Evolutionary conservation across 2,113 vertebrate species (phyloP), one percentile per base, ranked within the genome.

Genomic region (Megaleporinus macrocephalus): DNA sequence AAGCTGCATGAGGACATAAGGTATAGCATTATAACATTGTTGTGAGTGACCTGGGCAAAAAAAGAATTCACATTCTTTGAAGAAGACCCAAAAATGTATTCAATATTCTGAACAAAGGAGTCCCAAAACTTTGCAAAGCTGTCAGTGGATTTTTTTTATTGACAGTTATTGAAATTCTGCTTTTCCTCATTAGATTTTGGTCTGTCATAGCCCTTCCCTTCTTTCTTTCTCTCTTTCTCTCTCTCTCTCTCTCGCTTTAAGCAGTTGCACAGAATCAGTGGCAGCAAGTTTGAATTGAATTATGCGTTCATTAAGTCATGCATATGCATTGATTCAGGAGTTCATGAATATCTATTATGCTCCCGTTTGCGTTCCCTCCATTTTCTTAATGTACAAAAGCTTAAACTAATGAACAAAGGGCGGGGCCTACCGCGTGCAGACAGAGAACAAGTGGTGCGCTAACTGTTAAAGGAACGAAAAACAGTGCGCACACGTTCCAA

Each of bases 291-390:
- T 57, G 83, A 78, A 80, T 36, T 74, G 83, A 83, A 87, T 87
- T 83, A 85, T 78, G 70, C 84, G 85, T 87, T 76, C 81, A 76
- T 79, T 73, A 71, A 59, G 66, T 87, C 83, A 87, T 87, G 83
- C 86, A 85, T 87, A 85, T 85, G 83, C 86, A 87, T 81, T 69
- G 53, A 12, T 75, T 81, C 78, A 24, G 78, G 83, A 85, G 69
- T 85, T 87, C 86, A 87, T 85, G 86, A 87, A 87, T 87, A 87
- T 83, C 86, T 87, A 81, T 83, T 83, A 79, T 59, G 72, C 79
- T 85, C 73, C 78, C 65, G 73, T 75, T 80, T 80, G 72, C 16
- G 14, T 49, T 36, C 76, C 70, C 76, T 77, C 81, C 75, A 72
- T 84, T 80, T 80, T 81, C 81, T 62, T 63, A 63, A 80, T 75